phyloP scores from a whole-genome alignment of 37 sponge, comb jelly and placozoan genomes.

The Amphimedon queenslandica region DNA sequence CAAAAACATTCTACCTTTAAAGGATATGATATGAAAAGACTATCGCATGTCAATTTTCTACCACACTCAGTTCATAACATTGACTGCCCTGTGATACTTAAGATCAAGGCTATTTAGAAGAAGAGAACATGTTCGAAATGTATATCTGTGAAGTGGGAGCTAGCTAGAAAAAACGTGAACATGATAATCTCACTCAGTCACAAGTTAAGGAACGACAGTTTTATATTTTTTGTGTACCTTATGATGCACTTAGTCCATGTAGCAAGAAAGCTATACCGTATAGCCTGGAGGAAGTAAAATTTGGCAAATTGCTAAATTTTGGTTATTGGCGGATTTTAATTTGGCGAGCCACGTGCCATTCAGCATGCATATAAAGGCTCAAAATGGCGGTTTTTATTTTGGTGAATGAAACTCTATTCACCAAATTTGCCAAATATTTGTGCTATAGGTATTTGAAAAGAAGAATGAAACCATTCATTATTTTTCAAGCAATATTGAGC shows the following conservation, averaged over 20 bases:
- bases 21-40: background rate
- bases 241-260: too few species aligned
- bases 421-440: too few species aligned
- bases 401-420: too few species aligned
- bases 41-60: background rate
- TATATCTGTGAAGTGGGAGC: background rate
- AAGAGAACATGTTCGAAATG: background rate
- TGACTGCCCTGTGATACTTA: background rate
- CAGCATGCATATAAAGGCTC: too few species aligned
- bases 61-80: background rate
- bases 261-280: too few species aligned
- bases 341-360: too few species aligned
- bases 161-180: background rate
- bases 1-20: background rate
- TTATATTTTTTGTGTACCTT: too few species aligned
- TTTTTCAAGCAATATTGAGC: background rate
- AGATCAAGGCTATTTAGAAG: background rate
- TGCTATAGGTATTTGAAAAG: too few species aligned
- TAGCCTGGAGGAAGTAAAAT: too few species aligned
- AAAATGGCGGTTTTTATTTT: too few species aligned
- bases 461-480: conserved; percentile 1
- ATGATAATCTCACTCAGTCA: background rate
- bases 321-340: too few species aligned
- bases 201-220: background rate
- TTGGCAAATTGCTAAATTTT: too few species aligned